phyloP scores from a whole-genome alignment of 2,888 invertebrate genomes.

The Cantharis rustica region DNA sequence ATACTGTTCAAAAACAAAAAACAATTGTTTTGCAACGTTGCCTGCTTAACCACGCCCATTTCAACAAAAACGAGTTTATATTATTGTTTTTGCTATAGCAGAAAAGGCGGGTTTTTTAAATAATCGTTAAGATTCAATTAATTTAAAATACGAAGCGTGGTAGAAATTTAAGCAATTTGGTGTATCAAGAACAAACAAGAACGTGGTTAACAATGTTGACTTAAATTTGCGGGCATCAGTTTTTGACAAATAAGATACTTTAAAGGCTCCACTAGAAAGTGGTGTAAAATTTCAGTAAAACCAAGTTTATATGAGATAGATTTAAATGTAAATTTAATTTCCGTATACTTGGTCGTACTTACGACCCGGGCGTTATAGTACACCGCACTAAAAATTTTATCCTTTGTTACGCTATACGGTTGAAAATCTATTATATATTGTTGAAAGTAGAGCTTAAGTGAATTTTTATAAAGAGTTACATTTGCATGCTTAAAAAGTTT shows the following conservation, averaged over 20 bases:
- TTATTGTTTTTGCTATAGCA: too few relatives aligned
- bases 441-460: background rate
- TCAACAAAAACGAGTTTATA: background rate
- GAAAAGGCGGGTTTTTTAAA: background rate
- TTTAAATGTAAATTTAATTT: background rate
- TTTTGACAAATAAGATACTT: background rate
- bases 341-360: background rate
- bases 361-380: background rate
- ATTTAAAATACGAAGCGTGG: background rate
- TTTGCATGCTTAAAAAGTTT: background rate
- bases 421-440: background rate
- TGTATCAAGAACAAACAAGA: background rate
- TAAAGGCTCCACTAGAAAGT: background rate
- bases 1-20: too few relatives aligned
- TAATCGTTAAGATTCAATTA: background rate
- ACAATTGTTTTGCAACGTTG: background rate
- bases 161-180: background rate
- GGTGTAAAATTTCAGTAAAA: background rate
- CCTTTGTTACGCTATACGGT: background rate
- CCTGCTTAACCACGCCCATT: background rate
- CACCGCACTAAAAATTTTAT: background rate
- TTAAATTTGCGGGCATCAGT: background rate
- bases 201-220: background rate
- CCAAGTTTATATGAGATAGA: background rate
- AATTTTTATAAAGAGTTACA: background rate